A percentile compares a stretch with the other conserved stretches of the same genome.
phyloP scores from a whole-genome alignment of 2,113 vertebrate species.

The Trichechus manatus region DNA sequence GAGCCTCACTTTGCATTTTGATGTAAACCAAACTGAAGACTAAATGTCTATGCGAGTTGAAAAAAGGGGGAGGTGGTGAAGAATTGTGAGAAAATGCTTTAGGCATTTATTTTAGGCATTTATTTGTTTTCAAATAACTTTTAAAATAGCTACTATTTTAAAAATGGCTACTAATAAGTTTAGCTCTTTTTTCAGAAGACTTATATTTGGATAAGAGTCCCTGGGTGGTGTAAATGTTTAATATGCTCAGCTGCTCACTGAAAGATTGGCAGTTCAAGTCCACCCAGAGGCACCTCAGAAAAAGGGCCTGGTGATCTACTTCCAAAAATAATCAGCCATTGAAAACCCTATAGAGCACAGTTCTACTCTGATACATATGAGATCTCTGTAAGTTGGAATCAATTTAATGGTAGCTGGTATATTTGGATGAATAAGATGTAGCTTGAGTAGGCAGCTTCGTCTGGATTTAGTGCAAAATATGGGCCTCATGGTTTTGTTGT shows the following conservation, averaged over 20 bases:
- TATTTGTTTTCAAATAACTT: background rate
- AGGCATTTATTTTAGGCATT: background rate
- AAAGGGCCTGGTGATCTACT: background rate
- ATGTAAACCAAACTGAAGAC: background rate
- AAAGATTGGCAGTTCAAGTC: too few species aligned
- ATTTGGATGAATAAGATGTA: slow-evolving; percentile 24
- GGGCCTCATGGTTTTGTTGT: background rate
- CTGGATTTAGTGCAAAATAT: background rate
- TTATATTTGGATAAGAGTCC: background rate
- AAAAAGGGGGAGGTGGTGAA: background rate
- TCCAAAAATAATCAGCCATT: background rate
- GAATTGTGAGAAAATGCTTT: background rate
- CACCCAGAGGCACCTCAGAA: background rate
- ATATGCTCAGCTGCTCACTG: too few species aligned
- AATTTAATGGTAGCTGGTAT: background rate
- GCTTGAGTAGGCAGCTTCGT: background rate
- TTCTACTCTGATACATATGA: background rate
- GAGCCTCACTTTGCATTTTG: background rate
- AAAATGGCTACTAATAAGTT: background rate
- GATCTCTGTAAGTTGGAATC: background rate
- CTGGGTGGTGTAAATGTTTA: background rate
- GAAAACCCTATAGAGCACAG: background rate
- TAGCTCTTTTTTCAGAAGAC: background rate
- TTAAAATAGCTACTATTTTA: background rate
- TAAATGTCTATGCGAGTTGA: background rate